Evolutionary conservation across 2,113 vertebrate species (phyloP).

Genomic region (Syngnathus floridae): DNA sequence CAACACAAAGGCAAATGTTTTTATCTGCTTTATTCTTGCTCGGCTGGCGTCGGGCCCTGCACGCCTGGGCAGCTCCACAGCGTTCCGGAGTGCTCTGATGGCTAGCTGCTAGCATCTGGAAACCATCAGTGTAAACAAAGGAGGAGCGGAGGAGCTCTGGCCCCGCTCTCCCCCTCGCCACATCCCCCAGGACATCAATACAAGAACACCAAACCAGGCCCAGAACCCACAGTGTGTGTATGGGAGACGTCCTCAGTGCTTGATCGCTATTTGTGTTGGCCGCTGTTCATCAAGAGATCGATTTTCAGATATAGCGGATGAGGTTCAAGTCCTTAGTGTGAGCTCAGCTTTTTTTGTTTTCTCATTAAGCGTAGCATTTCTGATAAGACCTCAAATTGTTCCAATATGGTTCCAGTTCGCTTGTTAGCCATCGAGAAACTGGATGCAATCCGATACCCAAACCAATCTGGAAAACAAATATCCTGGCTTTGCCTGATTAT

Average conservation of each 20-base stretch:
- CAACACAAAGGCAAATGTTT: constrained; percentile 61
- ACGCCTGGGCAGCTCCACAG: constrained; percentile 74
- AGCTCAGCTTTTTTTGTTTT: constrained; percentile 62
- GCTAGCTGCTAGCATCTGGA: constrained; percentile 84
- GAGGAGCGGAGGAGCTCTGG: constrained; percentile 78
- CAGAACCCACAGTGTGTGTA: constrained; percentile 14
- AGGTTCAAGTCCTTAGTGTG: constrained; percentile 48
- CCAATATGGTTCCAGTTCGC: constrained; percentile 53
- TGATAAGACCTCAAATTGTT: constrained; percentile 63
- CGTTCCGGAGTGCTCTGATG: constrained; percentile 55
- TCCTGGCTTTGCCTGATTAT: constrained; percentile 52
- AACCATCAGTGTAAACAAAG: constrained; percentile 93
- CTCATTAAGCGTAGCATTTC: constrained; percentile 61
- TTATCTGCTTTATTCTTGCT: constrained; percentile 67
- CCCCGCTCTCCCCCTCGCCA: constrained; percentile 69
- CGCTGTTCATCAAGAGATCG: constrained; percentile 51
- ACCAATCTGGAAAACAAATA: constrained; percentile 46
- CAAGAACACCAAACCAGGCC: constrained; percentile 75
- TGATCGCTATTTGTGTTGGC: constrained; percentile 83
- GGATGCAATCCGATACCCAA: constrained; percentile 52
- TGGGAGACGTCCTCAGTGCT: constrained; percentile 56
- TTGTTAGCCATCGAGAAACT: constrained; percentile 41
- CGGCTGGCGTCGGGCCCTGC: constrained; percentile 59
- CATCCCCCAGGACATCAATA: constrained; percentile 79
- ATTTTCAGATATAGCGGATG: constrained; percentile 57